A percentile compares a stretch with the other conserved stretches of the same genome.
Evolutionary conservation across 2,113 vertebrate genomes (phyloP).

Genomic region (Pelobates fuscus): DNA sequence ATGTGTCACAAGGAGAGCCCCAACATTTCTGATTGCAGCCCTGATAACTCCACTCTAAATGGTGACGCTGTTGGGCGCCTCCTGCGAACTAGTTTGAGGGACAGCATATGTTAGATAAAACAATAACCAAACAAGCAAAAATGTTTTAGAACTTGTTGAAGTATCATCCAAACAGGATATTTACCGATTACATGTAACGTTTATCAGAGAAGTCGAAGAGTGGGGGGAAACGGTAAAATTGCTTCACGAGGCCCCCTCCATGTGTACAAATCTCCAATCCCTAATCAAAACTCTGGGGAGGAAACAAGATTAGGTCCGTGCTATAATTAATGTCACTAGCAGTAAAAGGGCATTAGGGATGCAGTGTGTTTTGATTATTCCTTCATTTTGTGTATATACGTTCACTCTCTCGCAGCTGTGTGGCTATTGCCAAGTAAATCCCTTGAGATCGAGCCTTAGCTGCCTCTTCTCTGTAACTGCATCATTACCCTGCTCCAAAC

Average conservation of each 20-base stretch:
- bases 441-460: slow-evolving; percentile 69
- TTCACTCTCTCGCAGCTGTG: slow-evolving; percentile 64
- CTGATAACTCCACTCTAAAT: no score
- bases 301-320: slow-evolving; percentile 52
- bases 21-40: no score
- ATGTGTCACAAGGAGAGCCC: no score
- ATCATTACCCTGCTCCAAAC: slow-evolving; percentile 77
- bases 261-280: slow-evolving; percentile 23
- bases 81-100: no score
- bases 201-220: background rate
- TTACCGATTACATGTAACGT: slow-evolving; percentile 11
- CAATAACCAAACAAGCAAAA: no score
- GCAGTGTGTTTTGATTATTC: slow-evolving; percentile 70
- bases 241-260: background rate
- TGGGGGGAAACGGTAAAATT: no score
- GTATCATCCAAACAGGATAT: background rate
- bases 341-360: slow-evolving; percentile 69
- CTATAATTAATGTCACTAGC: slow-evolving; percentile 69
- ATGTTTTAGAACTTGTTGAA: no score
- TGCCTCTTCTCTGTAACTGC: slow-evolving; percentile 65
- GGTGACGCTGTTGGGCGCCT: no score
- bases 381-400: slow-evolving; percentile 71
- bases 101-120: no score
- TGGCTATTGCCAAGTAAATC: slow-evolving; percentile 68
- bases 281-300: slow-evolving; percentile 41